Base-by-base conservation (phyloP, 2,888 invertebrate genomes). In the Xestia ashworthii region DNA sequence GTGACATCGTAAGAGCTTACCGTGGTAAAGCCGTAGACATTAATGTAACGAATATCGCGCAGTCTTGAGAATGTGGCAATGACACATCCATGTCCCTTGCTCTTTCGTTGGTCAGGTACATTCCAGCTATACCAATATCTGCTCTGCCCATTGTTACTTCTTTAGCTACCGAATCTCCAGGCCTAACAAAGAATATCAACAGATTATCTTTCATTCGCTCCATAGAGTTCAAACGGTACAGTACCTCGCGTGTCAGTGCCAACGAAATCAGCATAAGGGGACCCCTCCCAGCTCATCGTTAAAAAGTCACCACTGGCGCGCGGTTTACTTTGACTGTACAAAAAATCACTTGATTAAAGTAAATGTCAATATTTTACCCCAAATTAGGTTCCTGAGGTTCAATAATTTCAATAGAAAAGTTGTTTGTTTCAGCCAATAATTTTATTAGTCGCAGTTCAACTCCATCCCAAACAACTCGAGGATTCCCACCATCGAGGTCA, bases 1-100 rank as follows among this genome's bases (percentile, higher is more conserved):
- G 0, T 62, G 0, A 38, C 8, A 22, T 19, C 3, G n/a, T 4
- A 55, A n/a, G 5, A 25, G 72, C 11, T 68, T 87, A 95, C 98
- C 98, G 97, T 48, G 98, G 98, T 76, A 98, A 94, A 8, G 98
- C 98, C 68, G 98, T 98, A 3, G 98, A 98, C 80, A 98, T 97
- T 9, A 98, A 93, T 0, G 98, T 98, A 69, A 98, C 97, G 90
- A 98, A 98, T 2, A 97, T 97, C 9, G 98, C 98, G 92, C 98
- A 98, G 90, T 98, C 98, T 80, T 97, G 97, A 5, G 98, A 97
- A 93, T 98, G 98, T 0, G 97, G 95, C 69, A 97, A 94, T 0
- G 98, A 97, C 91, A 98, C 97, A 82, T 98, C 98, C 84, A 98
- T 97, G 14, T 94, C 91, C 5, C 90, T 89, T 14, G 93, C 83